Evolutionary conservation across 23 tunicate species (phyloP), one percentile per base, ranked within the genome.

Genomic region (Clavelina lepadiformis): DNA sequence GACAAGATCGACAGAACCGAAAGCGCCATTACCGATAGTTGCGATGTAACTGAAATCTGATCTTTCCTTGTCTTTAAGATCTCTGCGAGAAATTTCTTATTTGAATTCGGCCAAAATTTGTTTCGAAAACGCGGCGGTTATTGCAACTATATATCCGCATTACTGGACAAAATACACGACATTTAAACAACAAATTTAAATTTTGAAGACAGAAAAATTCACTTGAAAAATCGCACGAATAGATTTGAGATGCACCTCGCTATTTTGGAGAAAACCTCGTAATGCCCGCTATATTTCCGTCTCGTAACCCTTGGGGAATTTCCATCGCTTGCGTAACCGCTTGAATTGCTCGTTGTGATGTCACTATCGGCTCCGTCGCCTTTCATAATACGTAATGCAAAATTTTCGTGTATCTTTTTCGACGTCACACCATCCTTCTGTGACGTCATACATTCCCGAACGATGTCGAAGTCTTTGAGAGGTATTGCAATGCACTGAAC

Each of bases 1-100:
- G 15, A 58, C 68, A 3, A 78, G 84, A 23, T 68, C 84, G 11
- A 78, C 84, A 23, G 49, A 41, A 0, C 84, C 84, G 35, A 53
- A 78, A 25, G 84, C 84, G 20, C 84, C 84, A 28, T 59, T 71
- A 5, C 84, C 84, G 66, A 78, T 68, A 3, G 84, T 78, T 1
- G 69, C 28, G n/a, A 78, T 57, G 32, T 28, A 35, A 27, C 58
- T 46, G 35, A 78, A 78, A 35, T 68, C 68, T 25, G 58, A 68
- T 35, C 35, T 55, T 15, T 33, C 50, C 60, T 45, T 78, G 2
- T 61, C 84, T 44, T 55, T 20, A 3, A 78, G 69, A 24, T 36
- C 35, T 15, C 84, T 78, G 66, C 18, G 51, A 34, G 25, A 36
- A 5, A 30, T n/a, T n/a, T n/a, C n/a, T 49, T 49, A 49, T 2